Evolutionary conservation across 2,888 invertebrate genomes (phyloP).

Genomic region (Andrena camellia): DNA sequence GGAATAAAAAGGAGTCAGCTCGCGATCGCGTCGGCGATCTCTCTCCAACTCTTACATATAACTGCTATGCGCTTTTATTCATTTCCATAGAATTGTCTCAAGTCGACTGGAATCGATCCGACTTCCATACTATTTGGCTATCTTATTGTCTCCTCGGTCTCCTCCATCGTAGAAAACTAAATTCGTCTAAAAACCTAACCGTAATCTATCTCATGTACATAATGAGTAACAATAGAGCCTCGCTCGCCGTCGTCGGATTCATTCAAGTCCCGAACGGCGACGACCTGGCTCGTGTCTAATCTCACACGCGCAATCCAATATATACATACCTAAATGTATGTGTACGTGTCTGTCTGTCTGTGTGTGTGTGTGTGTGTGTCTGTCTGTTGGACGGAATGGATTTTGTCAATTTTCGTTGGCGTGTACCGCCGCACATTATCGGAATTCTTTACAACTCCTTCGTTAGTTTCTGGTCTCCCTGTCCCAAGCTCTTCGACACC

Average conservation of each 20-base stretch:
- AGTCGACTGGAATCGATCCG: slow-evolving; percentile 23
- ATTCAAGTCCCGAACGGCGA: background rate
- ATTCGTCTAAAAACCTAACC: slow-evolving; percentile 67
- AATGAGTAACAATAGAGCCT: slow-evolving; percentile 64
- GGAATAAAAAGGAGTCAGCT: background rate
- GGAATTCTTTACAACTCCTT: background rate
- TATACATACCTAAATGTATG: background rate
- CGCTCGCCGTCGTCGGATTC: slow-evolving; percentile 8
- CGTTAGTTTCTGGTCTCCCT: background rate
- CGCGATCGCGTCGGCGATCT: background rate
- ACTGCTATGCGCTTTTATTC: slow-evolving; percentile 25
- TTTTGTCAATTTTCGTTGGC: background rate
- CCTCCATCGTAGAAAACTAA: slow-evolving; percentile 76
- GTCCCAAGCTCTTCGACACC: too few species aligned
- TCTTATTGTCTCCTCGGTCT: slow-evolving; percentile 15
- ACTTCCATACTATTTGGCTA: slow-evolving; percentile 42
- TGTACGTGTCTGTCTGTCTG: background rate
- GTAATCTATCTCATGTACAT: slow-evolving; percentile 67
- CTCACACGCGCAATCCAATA: background rate
- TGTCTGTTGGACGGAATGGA: slow-evolving; percentile 38
- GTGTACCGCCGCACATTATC: background rate
- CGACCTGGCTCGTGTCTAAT: background rate
- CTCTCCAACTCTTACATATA: background rate
- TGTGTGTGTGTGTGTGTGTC: background rate
- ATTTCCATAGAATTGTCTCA: slow-evolving; percentile 4